Conservation (phyloP, 53 echinoderm and acorn worm genomes). For the Holothuria leucospilota region DNA sequence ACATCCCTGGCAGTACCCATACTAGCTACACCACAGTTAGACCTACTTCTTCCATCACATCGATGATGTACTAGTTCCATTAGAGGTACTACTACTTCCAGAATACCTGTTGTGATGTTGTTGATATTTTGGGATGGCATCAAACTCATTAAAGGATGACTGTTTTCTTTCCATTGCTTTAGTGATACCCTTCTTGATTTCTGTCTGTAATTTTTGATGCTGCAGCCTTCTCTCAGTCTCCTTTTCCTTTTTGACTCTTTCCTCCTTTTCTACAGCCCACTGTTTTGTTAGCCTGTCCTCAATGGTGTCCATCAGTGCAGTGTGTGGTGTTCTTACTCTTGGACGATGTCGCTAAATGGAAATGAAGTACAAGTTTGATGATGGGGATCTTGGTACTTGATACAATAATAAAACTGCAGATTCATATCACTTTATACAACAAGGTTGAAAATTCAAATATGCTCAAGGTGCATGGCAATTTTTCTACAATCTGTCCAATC, state of each 20-base stretch:
- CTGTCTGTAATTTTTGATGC: background rate
- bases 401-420: background rate
- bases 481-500: too few species aligned
- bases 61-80: background rate
- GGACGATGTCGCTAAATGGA: constrained; percentile 79
- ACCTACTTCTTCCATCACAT: background rate
- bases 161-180: background rate
- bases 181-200: background rate
- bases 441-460: background rate
- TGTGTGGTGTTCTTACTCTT: constrained; percentile 80
- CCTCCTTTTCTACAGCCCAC: constrained; percentile 73
- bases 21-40: too few species aligned
- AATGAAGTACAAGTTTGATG: constrained; percentile 3
- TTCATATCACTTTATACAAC: background rate
- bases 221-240: constrained; percentile 33
- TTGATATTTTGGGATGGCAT: background rate
- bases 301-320: constrained; percentile 84
- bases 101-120: too few species aligned
- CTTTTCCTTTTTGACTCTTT: constrained; percentile 60
- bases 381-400: background rate
- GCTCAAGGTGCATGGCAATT: too few species aligned
- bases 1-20: too few species aligned
- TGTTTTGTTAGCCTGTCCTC: constrained; percentile 73
- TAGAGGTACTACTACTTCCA: too few species aligned
- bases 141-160: constrained; percentile 15